These are phyloP conservation scores for Bettongia penicillata DNA, from an alignment of 2,113 vertebrate species.

Conservation along the genomic window DNA sequence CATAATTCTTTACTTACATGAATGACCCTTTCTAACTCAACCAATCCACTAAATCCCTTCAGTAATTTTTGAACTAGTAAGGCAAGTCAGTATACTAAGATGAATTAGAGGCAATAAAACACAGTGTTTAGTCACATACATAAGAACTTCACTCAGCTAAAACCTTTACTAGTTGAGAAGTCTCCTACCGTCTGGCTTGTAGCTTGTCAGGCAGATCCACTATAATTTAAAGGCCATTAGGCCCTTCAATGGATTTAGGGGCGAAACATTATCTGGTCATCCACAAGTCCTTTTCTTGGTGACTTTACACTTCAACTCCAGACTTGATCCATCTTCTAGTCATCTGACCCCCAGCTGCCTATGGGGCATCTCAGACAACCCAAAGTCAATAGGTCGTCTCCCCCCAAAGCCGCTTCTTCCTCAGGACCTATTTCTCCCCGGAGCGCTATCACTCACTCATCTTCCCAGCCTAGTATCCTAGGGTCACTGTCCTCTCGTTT, in stretches of 20 bases:
- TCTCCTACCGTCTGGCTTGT: not conserved
- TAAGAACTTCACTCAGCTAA: not conserved
- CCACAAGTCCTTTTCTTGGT: not conserved
- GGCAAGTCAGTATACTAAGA: not conserved
- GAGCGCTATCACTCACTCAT: not conserved
- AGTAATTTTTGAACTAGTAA: not conserved
- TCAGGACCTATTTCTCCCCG: not conserved
- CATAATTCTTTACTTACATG: not conserved
- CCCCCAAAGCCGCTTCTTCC: not conserved
- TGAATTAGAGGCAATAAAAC: not conserved
- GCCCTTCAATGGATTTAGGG: conserved; percentile 14
- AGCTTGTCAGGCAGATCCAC: conserved; percentile 36
- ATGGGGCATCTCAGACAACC: not conserved
- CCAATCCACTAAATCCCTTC: not conserved
- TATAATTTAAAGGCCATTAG: not conserved
- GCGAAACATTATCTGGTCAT: not conserved
- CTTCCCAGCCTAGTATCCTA: not conserved
- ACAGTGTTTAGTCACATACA: not conserved
- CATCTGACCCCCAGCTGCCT: not conserved
- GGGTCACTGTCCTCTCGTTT: not conserved
- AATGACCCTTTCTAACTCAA: not conserved
- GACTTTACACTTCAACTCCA: not conserved
- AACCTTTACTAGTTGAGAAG: not conserved
- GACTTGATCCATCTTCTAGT: not conserved
- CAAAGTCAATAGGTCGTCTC: not conserved